Base-by-base conservation (phyloP, 1,140 invertebrate species). In the Antheraea mylitta region DNA sequence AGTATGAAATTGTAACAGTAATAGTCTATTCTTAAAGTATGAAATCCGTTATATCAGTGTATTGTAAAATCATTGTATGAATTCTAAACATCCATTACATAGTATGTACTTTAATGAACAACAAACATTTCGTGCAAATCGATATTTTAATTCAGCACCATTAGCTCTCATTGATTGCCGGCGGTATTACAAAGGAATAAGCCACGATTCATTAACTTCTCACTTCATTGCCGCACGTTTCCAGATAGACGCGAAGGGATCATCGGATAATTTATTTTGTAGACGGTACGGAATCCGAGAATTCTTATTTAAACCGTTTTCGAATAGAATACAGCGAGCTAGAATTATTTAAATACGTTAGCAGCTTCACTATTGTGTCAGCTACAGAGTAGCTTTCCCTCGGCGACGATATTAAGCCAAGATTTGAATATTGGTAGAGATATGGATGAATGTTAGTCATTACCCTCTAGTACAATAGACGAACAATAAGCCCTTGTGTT, bases 161-260 rank as follows among this genome's bases (percentile, higher is more conserved):
- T 65, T 74, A 71, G 19, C 65, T 69, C 11, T 58, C 67, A 76
- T 70, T 75, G 73, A 86, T 82, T 77, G 75, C 73, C 66, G 71
- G 16, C 71, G 62, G 68, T 72, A 77, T 77, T 72, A 78, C 67
- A 72, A 73, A 77, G 78, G 63, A 80, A 80, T 83, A 80, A 80
- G 71, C 73, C 66, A 75, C 77, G 76, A 81, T 79, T 78, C 80
- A 83, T 83, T 82, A 82, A 76, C 74, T 78, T 76, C 68, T 83
- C 75, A 74, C 80, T 82, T 81, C 76, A 75, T 76, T 67, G 74
- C 76, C 67, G 70, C 69, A 65, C 72, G 70, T 73, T 76, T 72
- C 76, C 71, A 48, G 75, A 74, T 73, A 73, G 71, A 62, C 75
- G 69, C 8, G 7, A 16, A n/a, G 45, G 45, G 16, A 82, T 80